These are phyloP conservation scores for Grallaria varia DNA, from an alignment of 2,113 vertebrate genomes.

Conservation along the genomic window DNA sequence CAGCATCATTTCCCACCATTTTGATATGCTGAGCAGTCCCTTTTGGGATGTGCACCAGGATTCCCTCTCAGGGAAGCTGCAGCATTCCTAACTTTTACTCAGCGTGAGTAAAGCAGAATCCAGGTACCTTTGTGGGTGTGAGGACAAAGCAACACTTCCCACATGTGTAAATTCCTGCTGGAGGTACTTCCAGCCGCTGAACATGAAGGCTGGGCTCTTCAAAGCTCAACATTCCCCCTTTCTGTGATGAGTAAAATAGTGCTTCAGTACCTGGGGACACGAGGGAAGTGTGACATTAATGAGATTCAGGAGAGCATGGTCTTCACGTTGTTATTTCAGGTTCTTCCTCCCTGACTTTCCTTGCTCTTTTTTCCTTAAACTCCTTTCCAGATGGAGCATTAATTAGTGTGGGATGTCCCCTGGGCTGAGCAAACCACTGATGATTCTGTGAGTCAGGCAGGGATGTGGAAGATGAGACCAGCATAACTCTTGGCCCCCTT, in stretches of 20 bases:
- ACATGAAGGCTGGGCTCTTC: neutral
- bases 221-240: neutral
- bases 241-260: neutral
- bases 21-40: neutral
- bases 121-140: neutral
- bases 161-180: neutral
- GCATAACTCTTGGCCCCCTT: neutral
- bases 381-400: neutral
- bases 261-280: neutral
- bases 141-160: neutral
- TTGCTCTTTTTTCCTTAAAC: neutral
- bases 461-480: neutral
- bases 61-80: neutral
- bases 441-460: neutral
- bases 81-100: neutral
- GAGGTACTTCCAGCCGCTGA: neutral
- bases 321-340: neutral
- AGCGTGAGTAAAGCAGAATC: neutral
- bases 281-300: neutral
- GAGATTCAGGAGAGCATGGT: neutral
- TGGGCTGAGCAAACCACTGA: neutral
- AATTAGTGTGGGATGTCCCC: neutral
- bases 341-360: neutral
- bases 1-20: neutral
- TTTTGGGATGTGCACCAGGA: neutral